phyloP scores from a whole-genome alignment of 2,797 vertebrate genomes.

The Lutjanus argentimaculatus region DNA sequence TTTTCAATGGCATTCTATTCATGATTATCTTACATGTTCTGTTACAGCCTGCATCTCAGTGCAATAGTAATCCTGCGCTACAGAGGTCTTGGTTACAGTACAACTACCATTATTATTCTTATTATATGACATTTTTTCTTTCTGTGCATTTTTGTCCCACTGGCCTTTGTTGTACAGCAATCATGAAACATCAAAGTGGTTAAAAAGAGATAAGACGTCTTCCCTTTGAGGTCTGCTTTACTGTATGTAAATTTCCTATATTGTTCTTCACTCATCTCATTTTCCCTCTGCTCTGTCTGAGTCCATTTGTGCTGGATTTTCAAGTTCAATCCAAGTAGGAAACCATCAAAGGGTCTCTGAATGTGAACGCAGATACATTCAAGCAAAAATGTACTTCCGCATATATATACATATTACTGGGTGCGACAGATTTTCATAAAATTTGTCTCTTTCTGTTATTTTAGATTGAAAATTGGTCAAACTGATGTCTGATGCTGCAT shows the following conservation, averaged over 20 bases:
- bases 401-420: not conserved
- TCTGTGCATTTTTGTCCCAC: not conserved
- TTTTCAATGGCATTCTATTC: not conserved
- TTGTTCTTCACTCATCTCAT: conserved; percentile 10
- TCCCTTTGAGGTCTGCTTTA: conserved; percentile 44
- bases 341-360: conserved; percentile 4
- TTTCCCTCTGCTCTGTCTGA: conserved; percentile 32
- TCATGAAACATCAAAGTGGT: conserved; percentile 55
- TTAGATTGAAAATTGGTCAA: not conserved
- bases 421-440: not conserved
- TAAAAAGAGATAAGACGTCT: conserved; percentile 18
- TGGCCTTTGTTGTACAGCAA: conserved; percentile 33
- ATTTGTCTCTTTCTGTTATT: not conserved
- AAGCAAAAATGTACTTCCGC: not conserved
- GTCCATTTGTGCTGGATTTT: conserved; percentile 5
- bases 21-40: not conserved
- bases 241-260: conserved; percentile 32
- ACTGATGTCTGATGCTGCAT: not conserved
- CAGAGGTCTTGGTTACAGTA: not conserved
- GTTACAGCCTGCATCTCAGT: not conserved
- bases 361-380: not conserved
- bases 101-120: conserved; percentile 1
- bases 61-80: not conserved
- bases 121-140: conserved; percentile 4
- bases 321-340: not conserved